Conservation (phyloP, 2,888 invertebrate species). For the Chironomus riparius region DNA sequence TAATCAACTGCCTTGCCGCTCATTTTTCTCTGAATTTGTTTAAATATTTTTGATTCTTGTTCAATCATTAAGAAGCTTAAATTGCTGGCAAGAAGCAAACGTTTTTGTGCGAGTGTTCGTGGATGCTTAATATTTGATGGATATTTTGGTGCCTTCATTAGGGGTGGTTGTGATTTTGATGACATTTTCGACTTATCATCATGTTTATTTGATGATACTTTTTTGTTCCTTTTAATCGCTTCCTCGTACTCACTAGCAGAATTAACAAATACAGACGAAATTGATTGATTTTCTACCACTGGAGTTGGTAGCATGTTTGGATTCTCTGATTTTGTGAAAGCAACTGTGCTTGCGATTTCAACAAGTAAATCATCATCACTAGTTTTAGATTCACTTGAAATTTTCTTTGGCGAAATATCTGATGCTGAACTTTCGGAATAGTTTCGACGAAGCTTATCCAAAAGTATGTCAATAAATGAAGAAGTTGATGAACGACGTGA, state of each 20-base stretch:
- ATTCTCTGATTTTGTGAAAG: neutral
- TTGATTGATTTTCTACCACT: slow-evolving; percentile 32
- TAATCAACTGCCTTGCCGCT: neutral
- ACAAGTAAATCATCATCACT: neutral
- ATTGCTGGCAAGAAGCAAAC: slow-evolving; percentile 40
- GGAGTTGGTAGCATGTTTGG: slow-evolving; percentile 38
- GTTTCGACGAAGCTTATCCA: neutral
- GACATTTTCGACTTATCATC: slow-evolving; percentile 37
- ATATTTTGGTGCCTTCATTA: slow-evolving; percentile 37
- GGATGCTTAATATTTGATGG: slow-evolving; percentile 40
- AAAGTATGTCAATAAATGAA: neutral
- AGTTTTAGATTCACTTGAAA: neutral
- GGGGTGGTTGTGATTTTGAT: slow-evolving; percentile 35
- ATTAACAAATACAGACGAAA: slow-evolving; percentile 43
- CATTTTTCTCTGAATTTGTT: slow-evolving; percentile 28
- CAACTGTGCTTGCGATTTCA: neutral
- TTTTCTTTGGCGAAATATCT: neutral
- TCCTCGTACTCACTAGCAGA: slow-evolving; percentile 32
- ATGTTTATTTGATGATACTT: slow-evolving; percentile 24
- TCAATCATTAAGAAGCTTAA: slow-evolving; percentile 41
- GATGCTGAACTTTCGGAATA: neutral
- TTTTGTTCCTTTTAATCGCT: neutral
- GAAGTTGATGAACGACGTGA: neutral
- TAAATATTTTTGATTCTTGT: slow-evolving; percentile 39
- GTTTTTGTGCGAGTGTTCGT: slow-evolving; percentile 48